A percentile compares a stretch with the other conserved stretches of the same genome.
Conservation (phyloP, 2,888 invertebrate species). For the Perdita meconis region DNA sequence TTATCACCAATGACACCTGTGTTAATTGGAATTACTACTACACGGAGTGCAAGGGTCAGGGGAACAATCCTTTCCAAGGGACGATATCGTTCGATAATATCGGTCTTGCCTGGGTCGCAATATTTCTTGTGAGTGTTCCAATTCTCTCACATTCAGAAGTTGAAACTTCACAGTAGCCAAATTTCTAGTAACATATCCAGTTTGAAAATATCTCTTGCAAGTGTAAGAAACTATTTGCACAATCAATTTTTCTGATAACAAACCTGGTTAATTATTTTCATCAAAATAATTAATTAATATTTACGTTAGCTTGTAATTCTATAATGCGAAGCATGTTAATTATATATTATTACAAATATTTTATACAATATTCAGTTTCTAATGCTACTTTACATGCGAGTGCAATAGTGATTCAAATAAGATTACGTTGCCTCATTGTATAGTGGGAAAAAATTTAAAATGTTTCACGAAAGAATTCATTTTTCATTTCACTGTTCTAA, state of each 20-base stretch:
- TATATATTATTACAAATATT: no score
- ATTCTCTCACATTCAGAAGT: constrained; percentile 34
- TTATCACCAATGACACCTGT: constrained; percentile 89
- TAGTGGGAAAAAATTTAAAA: no score
- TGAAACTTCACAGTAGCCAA: constrained; percentile 8
- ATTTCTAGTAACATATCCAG: constrained; percentile 13
- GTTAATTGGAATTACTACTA: constrained; percentile 99
- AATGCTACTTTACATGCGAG: no score
- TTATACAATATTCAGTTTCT: no score
- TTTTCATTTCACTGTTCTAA: no score
- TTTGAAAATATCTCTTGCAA: constrained; percentile 11
- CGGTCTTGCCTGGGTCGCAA: constrained; percentile 99
- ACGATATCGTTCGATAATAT: constrained; percentile 99
- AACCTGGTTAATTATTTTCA: no score
- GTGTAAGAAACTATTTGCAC: not conserved
- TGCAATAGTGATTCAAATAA: no score
- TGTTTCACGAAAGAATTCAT: no score
- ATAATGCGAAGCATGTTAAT: no score
- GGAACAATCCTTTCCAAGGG: constrained; percentile 98
- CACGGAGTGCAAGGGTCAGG: constrained; percentile 95
- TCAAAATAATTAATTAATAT: no score
- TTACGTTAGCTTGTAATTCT: no score
- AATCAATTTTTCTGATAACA: not conserved
- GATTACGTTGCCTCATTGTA: no score
- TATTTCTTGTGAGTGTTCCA: constrained; percentile 94